phyloP scores from a whole-genome alignment of 2,888 invertebrate species.

The Hyles lineata region DNA sequence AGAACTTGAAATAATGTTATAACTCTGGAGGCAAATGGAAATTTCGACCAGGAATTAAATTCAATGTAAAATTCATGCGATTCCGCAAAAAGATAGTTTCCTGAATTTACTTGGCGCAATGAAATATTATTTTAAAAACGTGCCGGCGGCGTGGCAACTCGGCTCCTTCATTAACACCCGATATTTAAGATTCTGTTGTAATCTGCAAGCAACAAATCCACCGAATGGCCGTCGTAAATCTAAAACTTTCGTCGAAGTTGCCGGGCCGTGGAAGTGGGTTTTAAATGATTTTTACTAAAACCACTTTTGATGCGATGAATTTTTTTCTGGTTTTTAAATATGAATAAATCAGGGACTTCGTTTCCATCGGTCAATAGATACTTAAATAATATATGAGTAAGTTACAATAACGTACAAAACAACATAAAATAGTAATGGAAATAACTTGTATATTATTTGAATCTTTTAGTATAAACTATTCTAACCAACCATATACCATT shows the following conservation, averaged over 20 bases:
- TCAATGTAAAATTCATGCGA: slow-evolving; percentile 14
- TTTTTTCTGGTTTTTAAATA: not conserved
- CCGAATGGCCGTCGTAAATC: slow-evolving; percentile 44
- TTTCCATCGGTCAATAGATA: too few relatives aligned
- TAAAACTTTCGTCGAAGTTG: slow-evolving; percentile 41
- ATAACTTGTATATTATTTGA: too few relatives aligned
- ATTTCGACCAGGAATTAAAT: slow-evolving; percentile 6
- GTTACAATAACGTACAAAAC: too few relatives aligned
- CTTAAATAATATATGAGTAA: too few relatives aligned
- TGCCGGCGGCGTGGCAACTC: slow-evolving; percentile 15
- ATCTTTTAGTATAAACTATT: too few relatives aligned
- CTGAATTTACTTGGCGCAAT: slow-evolving; percentile 1
- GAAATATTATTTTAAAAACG: slow-evolving; percentile 23
- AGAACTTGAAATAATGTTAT: not conserved
- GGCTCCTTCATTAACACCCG: slow-evolving; percentile 26
- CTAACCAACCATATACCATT: too few relatives aligned
- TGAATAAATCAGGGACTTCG: too few relatives aligned
- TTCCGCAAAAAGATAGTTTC: not conserved
- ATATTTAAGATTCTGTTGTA: slow-evolving; percentile 40
- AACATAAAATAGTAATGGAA: too few relatives aligned
- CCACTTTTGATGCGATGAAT: not conserved
- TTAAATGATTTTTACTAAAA: slow-evolving; percentile 26
- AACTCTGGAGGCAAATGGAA: not conserved
- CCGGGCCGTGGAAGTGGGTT: slow-evolving; percentile 39
- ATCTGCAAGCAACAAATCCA: slow-evolving; percentile 42